These are phyloP conservation scores for Drosophila tristis DNA, from an alignment of 1,140 invertebrate genomes.

Conservation along the genomic window DNA sequence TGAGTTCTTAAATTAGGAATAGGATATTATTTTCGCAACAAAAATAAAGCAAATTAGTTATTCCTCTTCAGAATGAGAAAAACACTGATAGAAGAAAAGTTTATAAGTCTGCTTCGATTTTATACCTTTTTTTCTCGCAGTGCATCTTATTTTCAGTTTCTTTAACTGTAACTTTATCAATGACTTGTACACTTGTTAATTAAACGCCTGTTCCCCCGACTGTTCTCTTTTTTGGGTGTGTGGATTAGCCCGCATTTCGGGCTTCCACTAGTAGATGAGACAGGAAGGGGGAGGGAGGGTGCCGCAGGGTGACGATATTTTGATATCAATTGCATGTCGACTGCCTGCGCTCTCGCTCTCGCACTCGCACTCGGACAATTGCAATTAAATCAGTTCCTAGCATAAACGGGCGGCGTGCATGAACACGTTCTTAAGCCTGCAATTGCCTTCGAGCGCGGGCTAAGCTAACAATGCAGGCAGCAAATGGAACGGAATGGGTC, in stretches of 20 bases:
- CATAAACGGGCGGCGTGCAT: conserved; percentile 53
- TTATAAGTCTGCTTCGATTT: not conserved
- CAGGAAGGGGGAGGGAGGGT: not conserved
- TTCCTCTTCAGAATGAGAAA: no score
- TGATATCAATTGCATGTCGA: conserved; percentile 77
- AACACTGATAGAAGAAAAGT: no score
- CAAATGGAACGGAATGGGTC: conserved; percentile 29
- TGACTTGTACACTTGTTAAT: conserved; percentile 73
- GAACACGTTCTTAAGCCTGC: conserved; percentile 39
- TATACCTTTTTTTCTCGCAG: no score
- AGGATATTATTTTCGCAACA: no score
- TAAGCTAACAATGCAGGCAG: conserved; percentile 60
- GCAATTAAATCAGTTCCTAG: conserved; percentile 77
- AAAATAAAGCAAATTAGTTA: no score
- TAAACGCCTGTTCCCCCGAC: conserved; percentile 27
- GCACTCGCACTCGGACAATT: conserved; percentile 53
- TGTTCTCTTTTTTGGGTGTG: conserved; percentile 23
- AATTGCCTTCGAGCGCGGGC: conserved; percentile 48
- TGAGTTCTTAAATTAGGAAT: no score
- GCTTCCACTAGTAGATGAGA: not conserved
- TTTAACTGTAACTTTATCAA: conserved; percentile 56
- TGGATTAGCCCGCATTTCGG: conserved; percentile 71
- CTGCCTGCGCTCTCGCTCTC: conserved; percentile 38
- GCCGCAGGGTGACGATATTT: conserved; percentile 50
- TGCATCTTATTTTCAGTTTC: no score